Percentiles rank a stretch among this genome's conserved stretches.
Evolutionary conservation across 30 jellyfish, hydroid and myxozoan species (phyloP).

Genomic region (Euphysa ruthae): DNA sequence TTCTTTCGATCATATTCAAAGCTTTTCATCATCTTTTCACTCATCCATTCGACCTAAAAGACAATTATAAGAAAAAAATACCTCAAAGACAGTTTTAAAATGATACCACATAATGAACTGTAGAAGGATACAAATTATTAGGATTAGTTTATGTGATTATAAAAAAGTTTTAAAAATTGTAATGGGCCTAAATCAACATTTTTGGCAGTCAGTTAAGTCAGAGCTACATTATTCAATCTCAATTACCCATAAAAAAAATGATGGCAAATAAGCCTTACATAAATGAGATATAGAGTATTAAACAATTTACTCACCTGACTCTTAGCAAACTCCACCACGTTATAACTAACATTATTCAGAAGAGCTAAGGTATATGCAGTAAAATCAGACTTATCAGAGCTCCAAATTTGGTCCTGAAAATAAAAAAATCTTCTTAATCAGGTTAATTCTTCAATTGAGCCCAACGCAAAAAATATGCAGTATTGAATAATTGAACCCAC

Average conservation of each 20-base stretch:
- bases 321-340: constrained; percentile 88
- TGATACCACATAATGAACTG: no score
- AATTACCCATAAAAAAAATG: not conserved
- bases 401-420: constrained; percentile 87
- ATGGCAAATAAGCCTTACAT: not conserved
- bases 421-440: no score
- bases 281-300: not conserved
- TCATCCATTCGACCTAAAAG: constrained; percentile 94
- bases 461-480: no score
- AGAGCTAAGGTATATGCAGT: constrained; percentile 77
- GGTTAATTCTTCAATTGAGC: no score
- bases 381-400: constrained; percentile 80
- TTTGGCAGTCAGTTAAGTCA: no score
- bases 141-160: no score
- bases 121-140: no score
- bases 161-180: no score
- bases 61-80: not conserved
- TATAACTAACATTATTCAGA: constrained; percentile 78
- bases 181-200: no score
- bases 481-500: no score
- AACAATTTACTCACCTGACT: constrained; percentile 46
- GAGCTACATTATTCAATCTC: no score
- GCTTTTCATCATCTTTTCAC: constrained; percentile 93
- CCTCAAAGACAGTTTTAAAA: no score
- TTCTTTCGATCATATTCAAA: constrained; percentile 77